Base-by-base conservation (phyloP, 2,113 vertebrate species). In the Acanthochromis polyacanthus region DNA sequence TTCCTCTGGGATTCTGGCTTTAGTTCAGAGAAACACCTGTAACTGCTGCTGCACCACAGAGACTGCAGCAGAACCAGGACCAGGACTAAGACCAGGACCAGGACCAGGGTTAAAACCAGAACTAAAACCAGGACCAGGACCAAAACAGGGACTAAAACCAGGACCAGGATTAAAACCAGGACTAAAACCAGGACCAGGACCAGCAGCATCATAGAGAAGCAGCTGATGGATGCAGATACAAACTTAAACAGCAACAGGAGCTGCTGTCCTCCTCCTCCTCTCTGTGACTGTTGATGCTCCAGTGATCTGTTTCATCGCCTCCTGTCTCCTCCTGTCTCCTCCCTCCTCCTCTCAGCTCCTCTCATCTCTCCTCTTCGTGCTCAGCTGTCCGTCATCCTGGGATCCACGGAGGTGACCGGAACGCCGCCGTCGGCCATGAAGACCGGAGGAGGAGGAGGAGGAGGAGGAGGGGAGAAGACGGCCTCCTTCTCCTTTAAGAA, bases 401-500 rank as follows among this genome's bases (percentile, higher is more conserved):
- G 95, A 84, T 95, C 95, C 81, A 91, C 93, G 52, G 94, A 95
- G 90, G 86, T 85, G 62, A 90, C 85, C 66, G 91, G 93, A 17
- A 89, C 71, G 90, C 91, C 93, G 68, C 87, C 88, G 88, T 86
- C 92, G 88, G 94, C 92, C 91, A 95, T 95, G 96, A 98, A 96
- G 93, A 98, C 96, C 90, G 85, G 88, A 36, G 97, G 90, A 82
- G 96, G 96, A 94, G 96, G 90, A 60, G 78, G 71, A 3, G 74
- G 83, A 7, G 89, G 81, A 0, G 71, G 68, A 2, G 72, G 73
- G 15, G 96, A 96, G 92, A 97, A 99, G 93, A 98, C 98, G 95
- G 96, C 96, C 86, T 99, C 96, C 86, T 99, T 99, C 91, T 98
- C 98, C 92, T 98, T 97, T 91, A 98, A 99, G 95, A 99, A 98